Evolutionary conservation across 2,888 invertebrate genomes (phyloP), one percentile per base, ranked within the genome.

Genomic region (Caenorhabditis sp.): DNA sequence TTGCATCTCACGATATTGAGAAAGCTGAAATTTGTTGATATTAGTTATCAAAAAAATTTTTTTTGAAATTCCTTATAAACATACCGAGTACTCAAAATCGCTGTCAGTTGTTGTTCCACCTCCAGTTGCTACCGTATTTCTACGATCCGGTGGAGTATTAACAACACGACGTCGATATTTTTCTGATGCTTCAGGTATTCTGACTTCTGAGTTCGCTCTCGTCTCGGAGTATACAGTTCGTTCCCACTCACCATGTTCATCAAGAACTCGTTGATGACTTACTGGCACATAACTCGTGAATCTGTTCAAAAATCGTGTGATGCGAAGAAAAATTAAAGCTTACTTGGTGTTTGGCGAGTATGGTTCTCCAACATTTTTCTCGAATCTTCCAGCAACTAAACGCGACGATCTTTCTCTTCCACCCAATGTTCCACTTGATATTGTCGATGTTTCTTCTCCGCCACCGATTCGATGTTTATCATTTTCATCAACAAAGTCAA

Each of bases 1-100:
- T 54, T 77, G 77, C 58, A 74, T 74, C 27, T 68, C 71, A 7
- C 77, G 77, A 54, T 77, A 77, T 50, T 69, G 61, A 1, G 68
- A 59, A 14, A 73, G 49, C 25, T 63, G 50, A 23, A 56, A 56
- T 17, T 17, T 17, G 12, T 43, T n/a, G n/a, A n/a, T n/a, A n/a
- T n/a, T n/a, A n/a, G 10, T 31, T 7, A 31, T 10, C 31, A 31
- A 31, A 31, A 31, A 31, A 31, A 4, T 31, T 7, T 7, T 31
- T 31, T 31, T 31, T 31, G 31, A n/a, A n/a, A n/a, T n/a, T n/a
- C n/a, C n/a, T n/a, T n/a, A 56, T 12, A 14, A 3, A 14, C 36
- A 3, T 36, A 58, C 57, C 14, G 70, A 70, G 43, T 70, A 70
- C 17, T 70, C 70, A 3, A 63, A 31, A 1, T 63, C 70, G 20